These are phyloP conservation scores for Drosophila mulleri DNA, from an alignment of 2,888 invertebrate species.

Conservation along the genomic window DNA sequence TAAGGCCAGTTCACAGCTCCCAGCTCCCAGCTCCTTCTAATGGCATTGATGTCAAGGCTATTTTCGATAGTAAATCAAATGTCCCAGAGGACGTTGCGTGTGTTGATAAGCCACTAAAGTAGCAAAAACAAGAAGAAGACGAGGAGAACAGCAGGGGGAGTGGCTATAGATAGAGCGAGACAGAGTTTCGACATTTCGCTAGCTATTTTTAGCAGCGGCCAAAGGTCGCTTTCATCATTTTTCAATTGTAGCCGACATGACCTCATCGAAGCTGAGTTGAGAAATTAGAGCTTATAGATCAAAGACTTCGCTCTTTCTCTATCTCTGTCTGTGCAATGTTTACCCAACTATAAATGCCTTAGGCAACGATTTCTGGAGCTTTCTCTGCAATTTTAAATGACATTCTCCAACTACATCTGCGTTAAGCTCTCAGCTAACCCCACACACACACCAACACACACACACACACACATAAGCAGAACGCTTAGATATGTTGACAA, in stretches of 20 bases:
- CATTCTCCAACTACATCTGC: neutral
- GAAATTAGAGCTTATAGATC: neutral
- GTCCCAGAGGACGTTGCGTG: neutral
- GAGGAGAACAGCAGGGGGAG: neutral
- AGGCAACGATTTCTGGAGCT: neutral
- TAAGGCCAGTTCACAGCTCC: neutral
- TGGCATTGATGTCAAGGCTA: neutral
- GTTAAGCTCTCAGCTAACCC: neutral
- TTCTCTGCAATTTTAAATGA: neutral
- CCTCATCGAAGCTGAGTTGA: neutral
- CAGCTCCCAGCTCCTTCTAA: neutral
- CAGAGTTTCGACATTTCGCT: constrained; percentile 3
- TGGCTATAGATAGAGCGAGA: neutral
- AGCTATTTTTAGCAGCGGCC: constrained; percentile 1
- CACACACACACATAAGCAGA: neutral
- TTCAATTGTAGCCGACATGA: neutral
- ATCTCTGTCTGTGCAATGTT: neutral
- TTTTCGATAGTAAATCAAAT: constrained; percentile 3
- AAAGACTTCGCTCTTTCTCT: neutral
- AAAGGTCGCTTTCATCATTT: constrained; percentile 4
- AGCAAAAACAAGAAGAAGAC: neutral
- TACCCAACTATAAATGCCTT: neutral
- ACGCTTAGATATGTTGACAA: constrained; percentile 4
- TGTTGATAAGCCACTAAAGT: constrained; percentile 1
- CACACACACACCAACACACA: neutral